Percentiles rank a stretch among this genome's conserved stretches.
These are phyloP conservation scores for Neotoma lepida DNA, from an alignment of 2,113 vertebrate species.

Conservation along the genomic window DNA sequence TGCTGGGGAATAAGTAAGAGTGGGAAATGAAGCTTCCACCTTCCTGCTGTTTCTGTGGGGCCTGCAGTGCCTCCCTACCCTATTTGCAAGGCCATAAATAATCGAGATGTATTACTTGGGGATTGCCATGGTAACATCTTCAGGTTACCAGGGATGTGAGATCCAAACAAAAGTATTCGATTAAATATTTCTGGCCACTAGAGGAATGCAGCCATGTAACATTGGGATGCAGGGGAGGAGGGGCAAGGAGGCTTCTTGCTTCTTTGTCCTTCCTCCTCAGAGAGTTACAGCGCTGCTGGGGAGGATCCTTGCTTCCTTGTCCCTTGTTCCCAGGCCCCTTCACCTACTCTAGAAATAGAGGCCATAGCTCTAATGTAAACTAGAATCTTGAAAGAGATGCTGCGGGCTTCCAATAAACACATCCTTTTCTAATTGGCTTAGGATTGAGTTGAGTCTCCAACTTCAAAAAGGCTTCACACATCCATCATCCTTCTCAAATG, in stretches of 20 bases:
- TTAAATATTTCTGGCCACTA: slow-evolving; percentile 77
- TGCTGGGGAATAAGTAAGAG: neutral
- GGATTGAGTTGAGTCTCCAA: slow-evolving; percentile 18
- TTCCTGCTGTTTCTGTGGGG: slow-evolving; percentile 63
- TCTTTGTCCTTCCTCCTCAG: slow-evolving; percentile 53
- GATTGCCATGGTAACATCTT: slow-evolving; percentile 87
- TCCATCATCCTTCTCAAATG: slow-evolving; percentile 55
- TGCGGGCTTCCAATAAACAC: slow-evolving; percentile 47
- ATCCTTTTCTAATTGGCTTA: slow-evolving; percentile 55
- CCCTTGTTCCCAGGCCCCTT: neutral
- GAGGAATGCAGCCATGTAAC: slow-evolving; percentile 70
- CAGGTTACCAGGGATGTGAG: slow-evolving; percentile 79
- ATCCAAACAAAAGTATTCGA: slow-evolving; percentile 84
- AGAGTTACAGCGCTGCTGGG: neutral
- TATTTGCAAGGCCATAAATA: slow-evolving; percentile 83
- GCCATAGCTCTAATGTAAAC: slow-evolving; percentile 9
- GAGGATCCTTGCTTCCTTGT: neutral
- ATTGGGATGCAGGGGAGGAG: neutral
- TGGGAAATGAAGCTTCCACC: slow-evolving; percentile 54
- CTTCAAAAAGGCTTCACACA: neutral
- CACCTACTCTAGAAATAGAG: neutral
- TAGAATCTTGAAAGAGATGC: slow-evolving; percentile 11
- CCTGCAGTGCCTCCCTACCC: slow-evolving; percentile 72
- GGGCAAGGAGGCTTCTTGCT: neutral
- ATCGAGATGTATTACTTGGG: slow-evolving; percentile 83